phyloP scores from a whole-genome alignment of 2,888 invertebrate genomes.

The Chymomyza fuscimana region DNA sequence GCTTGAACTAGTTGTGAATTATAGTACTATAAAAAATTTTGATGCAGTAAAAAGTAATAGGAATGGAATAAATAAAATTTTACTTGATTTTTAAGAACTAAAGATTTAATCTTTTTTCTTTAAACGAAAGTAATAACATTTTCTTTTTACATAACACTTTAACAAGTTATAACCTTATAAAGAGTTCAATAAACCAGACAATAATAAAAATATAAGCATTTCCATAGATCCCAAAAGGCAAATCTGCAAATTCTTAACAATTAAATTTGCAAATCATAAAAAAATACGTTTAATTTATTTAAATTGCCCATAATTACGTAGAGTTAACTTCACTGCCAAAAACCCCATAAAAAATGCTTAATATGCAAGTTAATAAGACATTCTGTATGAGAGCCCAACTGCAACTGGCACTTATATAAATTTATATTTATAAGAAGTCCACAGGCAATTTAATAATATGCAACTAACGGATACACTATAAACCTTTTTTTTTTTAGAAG shows the following conservation, averaged over 20 bases:
- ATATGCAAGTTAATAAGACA: conserved; percentile 10
- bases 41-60: too few relatives aligned
- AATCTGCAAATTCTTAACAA: neutral
- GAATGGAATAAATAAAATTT: too few relatives aligned
- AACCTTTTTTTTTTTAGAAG: too few relatives aligned
- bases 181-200: neutral
- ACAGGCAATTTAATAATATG: too few relatives aligned
- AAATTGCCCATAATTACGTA: conserved; percentile 61
- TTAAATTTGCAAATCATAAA: conserved; percentile 4
- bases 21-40: too few relatives aligned
- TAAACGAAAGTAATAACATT: too few relatives aligned
- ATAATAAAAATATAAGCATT: neutral
- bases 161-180: too few relatives aligned
- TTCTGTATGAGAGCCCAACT: neutral
- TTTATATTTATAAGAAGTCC: conserved; percentile 5
- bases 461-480: too few relatives aligned
- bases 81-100: too few relatives aligned
- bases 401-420: conserved; percentile 28
- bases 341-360: conserved; percentile 28
- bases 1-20: too few relatives aligned
- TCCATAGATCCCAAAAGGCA: neutral
- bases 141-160: too few relatives aligned
- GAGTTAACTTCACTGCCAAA: conserved; percentile 50
- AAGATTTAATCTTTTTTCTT: too few relatives aligned
- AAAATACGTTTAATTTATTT: conserved; percentile 57